Evolutionary conservation across 2,888 invertebrate genomes (phyloP).

Genomic region (Elysia crispata): DNA sequence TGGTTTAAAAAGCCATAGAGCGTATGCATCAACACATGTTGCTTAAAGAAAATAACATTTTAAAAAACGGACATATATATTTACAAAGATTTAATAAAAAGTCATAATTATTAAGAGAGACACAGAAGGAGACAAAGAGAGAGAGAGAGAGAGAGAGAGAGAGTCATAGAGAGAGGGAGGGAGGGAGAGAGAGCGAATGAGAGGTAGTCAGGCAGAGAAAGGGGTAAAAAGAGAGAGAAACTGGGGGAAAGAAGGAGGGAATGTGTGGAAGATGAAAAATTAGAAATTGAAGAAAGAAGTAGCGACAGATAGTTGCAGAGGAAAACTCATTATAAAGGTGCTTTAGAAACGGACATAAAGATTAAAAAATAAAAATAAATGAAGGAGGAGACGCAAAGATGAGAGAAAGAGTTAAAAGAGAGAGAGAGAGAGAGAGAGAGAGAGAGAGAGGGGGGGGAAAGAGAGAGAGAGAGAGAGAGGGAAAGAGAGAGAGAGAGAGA

Average conservation of each 20-base stretch:
- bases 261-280: background rate
- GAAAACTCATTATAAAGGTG: slow-evolving; percentile 22
- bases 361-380: background rate
- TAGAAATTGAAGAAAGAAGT: background rate
- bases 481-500: too few relatives aligned
- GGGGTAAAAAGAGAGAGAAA: slow-evolving; percentile 20
- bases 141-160: slow-evolving; percentile 1
- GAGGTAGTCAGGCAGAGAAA: slow-evolving; percentile 18
- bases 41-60: too few relatives aligned
- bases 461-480: background rate
- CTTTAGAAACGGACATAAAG: background rate
- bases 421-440: slow-evolving; percentile 15
- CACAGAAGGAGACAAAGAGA: background rate
- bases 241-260: slow-evolving; percentile 1
- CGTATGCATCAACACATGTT: too few relatives aligned
- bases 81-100: too few relatives aligned
- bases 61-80: too few relatives aligned
- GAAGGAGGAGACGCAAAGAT: too few relatives aligned
- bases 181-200: slow-evolving; percentile 24
- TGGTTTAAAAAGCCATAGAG: too few relatives aligned
- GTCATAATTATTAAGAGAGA: background rate
- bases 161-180: too few relatives aligned
- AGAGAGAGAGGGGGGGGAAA: slow-evolving; percentile 19
- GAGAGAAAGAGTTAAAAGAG: too few relatives aligned
- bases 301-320: background rate